Evolutionary conservation across 2,888 invertebrate species (phyloP).

Genomic region (Neocrepidodera transversa): DNA sequence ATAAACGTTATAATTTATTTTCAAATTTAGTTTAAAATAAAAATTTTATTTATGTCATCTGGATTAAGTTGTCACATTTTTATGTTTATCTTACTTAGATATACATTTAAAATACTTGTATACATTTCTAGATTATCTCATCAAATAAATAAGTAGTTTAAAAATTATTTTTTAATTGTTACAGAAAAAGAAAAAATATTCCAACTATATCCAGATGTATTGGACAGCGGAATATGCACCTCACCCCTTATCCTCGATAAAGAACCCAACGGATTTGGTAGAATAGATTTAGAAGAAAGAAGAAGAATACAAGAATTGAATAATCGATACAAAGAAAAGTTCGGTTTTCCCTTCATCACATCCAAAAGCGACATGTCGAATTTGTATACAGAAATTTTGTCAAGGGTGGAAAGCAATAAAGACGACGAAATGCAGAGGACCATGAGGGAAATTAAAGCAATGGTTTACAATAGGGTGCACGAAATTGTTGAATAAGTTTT

Average conservation of each 20-base stretch:
- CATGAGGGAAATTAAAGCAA: slow-evolving; percentile 74
- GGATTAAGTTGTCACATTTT: too few relatives aligned
- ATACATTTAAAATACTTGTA: too few relatives aligned
- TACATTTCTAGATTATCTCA: neutral
- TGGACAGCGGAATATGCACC: slow-evolving; percentile 65
- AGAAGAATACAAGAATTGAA: slow-evolving; percentile 61
- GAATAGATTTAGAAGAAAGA: slow-evolving; percentile 65
- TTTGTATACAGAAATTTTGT: slow-evolving; percentile 66
- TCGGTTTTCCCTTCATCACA: slow-evolving; percentile 73
- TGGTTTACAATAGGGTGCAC: slow-evolving; percentile 66
- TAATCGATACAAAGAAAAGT: slow-evolving; percentile 68
- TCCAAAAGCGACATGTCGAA: slow-evolving; percentile 68
- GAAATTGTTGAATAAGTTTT: slow-evolving; percentile 46
- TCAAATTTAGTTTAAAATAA: too few relatives aligned
- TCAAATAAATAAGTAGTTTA: too few relatives aligned
- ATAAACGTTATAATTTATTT: too few relatives aligned
- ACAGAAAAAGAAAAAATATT: slow-evolving; percentile 66
- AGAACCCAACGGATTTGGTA: slow-evolving; percentile 61
- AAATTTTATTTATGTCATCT: too few relatives aligned
- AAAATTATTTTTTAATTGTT: slow-evolving; percentile 44
- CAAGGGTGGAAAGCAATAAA: slow-evolving; percentile 63
- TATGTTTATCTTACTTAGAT: too few relatives aligned
- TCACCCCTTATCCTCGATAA: slow-evolving; percentile 68
- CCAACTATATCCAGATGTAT: slow-evolving; percentile 70
- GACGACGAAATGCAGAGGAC: slow-evolving; percentile 66